phyloP scores from a whole-genome alignment of 1,140 invertebrate genomes.

The Hyphantria cunea region DNA sequence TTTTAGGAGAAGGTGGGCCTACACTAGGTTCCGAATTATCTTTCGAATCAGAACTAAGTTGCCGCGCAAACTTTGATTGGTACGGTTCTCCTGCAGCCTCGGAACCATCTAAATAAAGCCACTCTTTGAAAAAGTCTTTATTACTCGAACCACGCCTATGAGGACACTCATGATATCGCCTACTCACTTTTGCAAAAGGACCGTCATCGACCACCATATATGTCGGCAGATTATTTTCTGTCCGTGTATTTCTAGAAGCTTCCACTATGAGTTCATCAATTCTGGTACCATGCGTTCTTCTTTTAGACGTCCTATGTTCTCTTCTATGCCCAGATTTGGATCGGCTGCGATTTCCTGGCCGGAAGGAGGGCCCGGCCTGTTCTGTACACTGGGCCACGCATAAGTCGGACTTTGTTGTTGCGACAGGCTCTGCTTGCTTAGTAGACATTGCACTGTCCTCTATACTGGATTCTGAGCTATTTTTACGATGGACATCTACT shows the following conservation, averaged over 20 bases:
- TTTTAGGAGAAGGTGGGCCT: slow-evolving; percentile 73
- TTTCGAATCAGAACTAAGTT: slow-evolving; percentile 77
- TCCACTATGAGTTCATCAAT: slow-evolving; percentile 75
- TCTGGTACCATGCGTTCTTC: slow-evolving; percentile 54
- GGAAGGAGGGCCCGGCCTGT: slow-evolving; percentile 52
- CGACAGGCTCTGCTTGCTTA: slow-evolving; percentile 56
- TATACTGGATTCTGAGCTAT: slow-evolving; percentile 92
- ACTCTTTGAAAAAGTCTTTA: slow-evolving; percentile 74
- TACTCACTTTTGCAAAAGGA: slow-evolving; percentile 67
- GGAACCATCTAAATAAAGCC: slow-evolving; percentile 67
- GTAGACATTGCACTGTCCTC: slow-evolving; percentile 67
- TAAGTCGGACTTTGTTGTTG: slow-evolving; percentile 66
- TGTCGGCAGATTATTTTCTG: slow-evolving; percentile 63
- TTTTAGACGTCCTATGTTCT: slow-evolving; percentile 56
- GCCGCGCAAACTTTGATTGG: slow-evolving; percentile 73
- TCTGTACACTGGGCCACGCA: slow-evolving; percentile 59
- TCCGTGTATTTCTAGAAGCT: slow-evolving; percentile 54
- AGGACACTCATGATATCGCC: slow-evolving; percentile 66
- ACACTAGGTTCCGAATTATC: slow-evolving; percentile 78
- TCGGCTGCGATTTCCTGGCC: slow-evolving; percentile 56
- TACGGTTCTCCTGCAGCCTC: slow-evolving; percentile 70
- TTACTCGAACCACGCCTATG: slow-evolving; percentile 61
- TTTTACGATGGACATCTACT: slow-evolving; percentile 95
- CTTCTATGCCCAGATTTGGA: slow-evolving; percentile 64
- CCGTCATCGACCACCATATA: slow-evolving; percentile 70